Percentiles rank a stretch among this genome's conserved stretches.
These are phyloP conservation scores for Sarcophaga subvicina DNA, from an alignment of 2,888 invertebrate species.

Conservation along the genomic window DNA sequence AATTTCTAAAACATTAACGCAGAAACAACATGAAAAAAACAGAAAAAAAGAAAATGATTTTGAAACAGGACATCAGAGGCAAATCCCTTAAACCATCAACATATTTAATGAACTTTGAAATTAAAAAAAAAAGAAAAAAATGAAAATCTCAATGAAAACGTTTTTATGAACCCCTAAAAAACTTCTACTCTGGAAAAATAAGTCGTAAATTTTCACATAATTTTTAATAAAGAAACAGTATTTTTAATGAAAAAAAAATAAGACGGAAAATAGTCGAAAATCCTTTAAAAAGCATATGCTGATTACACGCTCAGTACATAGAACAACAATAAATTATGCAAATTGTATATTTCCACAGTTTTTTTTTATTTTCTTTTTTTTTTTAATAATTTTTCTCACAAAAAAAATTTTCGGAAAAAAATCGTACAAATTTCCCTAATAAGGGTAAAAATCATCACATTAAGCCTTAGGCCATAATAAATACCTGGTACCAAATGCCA, in stretches of 20 bases:
- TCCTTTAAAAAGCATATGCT: conserved; percentile 68
- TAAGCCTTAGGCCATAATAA: conserved; percentile 59
- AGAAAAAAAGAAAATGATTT: not conserved
- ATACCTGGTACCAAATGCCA: conserved; percentile 40
- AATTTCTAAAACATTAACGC: conserved; percentile 70
- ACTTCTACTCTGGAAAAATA: conserved; percentile 33
- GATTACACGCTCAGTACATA: conserved; percentile 53
- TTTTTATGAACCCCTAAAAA: conserved; percentile 46
- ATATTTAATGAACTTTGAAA: conserved; percentile 61
- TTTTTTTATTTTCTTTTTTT: not conserved
- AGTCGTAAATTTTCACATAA: conserved; percentile 67
- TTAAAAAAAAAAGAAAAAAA: conserved; percentile 35
- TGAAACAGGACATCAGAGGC: not conserved
- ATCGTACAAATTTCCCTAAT: conserved; percentile 65
- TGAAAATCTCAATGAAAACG: conserved; percentile 10
- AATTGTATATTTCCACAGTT: conserved; percentile 62
- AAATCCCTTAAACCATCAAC: conserved; percentile 31
- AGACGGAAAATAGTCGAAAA: conserved; percentile 23
- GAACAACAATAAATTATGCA: conserved; percentile 71
- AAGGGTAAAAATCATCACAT: conserved; percentile 70
- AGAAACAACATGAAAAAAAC: conserved; percentile 20
- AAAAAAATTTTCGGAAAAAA: conserved; percentile 21
- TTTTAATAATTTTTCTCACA: conserved; percentile 49
- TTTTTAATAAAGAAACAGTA: conserved; percentile 56
- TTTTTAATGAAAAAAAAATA: conserved; percentile 59